Conservation (phyloP, 2,888 invertebrate genomes). For the Hoplodrina blanda region DNA sequence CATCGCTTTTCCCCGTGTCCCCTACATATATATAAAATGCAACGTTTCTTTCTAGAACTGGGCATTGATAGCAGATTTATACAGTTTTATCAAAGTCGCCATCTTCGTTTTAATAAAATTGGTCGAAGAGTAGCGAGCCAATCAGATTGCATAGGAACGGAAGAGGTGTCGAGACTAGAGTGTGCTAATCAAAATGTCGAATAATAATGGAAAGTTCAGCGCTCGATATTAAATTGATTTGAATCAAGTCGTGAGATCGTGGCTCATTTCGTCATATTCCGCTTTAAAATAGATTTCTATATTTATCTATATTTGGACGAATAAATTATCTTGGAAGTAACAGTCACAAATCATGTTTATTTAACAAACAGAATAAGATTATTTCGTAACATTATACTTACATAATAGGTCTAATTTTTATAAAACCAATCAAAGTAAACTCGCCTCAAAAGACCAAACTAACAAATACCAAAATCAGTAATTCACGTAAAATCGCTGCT, state of each 20-base stretch:
- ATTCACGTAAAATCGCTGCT: conserved; percentile 51
- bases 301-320: neutral
- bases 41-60: conserved; percentile 24
- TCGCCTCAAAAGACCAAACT: conserved; percentile 1
- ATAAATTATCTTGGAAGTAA: conserved; percentile 10
- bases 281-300: neutral
- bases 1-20: conserved; percentile 39
- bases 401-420: neutral
- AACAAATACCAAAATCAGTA: conserved; percentile 34
- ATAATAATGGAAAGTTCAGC: conserved; percentile 42
- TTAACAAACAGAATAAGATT: neutral
- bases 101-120: conserved; percentile 52
- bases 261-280: conserved; percentile 16
- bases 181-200: conserved; percentile 53
- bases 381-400: neutral
- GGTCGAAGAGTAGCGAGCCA: conserved; percentile 34
- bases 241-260: conserved; percentile 32
- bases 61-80: conserved; percentile 42
- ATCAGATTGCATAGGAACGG: conserved; percentile 29
- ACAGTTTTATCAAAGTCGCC: conserved; percentile 52
- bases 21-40: conserved; percentile 42
- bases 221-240: conserved; percentile 44
- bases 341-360: conserved; percentile 7
- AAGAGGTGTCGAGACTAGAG: conserved; percentile 24
- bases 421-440: neutral